Evolutionary conservation across 2,888 invertebrate genomes (phyloP).

Genomic region (Stenoptilia bipunctidactyla): DNA sequence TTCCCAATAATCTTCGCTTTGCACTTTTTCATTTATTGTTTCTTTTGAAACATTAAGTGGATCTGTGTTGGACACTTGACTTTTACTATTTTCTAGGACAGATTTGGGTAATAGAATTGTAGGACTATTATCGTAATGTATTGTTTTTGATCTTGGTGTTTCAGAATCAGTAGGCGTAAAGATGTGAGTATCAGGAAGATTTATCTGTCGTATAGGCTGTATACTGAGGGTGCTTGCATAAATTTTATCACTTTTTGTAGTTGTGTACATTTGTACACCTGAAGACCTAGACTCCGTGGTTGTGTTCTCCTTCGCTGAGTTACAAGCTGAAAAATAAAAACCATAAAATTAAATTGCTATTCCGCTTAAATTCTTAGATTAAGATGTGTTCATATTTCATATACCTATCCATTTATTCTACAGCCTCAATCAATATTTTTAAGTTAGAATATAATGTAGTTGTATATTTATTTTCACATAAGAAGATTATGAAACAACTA

Average conservation of each 20-base stretch:
- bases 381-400: no score
- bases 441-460: no score
- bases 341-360: no score
- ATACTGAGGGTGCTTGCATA: conserved; percentile 48
- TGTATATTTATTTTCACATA: no score
- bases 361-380: no score
- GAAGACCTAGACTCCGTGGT: conserved; percentile 30
- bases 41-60: neutral
- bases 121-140: conserved; percentile 48
- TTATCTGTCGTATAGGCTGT: conserved; percentile 58
- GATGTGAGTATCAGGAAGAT: conserved; percentile 62
- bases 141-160: conserved; percentile 63
- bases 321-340: conserved; percentile 46
- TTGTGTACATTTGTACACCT: conserved; percentile 41
- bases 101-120: conserved; percentile 35
- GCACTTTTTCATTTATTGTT: conserved; percentile 19
- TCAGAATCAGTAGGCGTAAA: conserved; percentile 66
- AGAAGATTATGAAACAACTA: no score
- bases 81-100: conserved; percentile 20
- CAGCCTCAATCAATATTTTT: no score
- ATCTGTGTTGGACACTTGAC: conserved; percentile 6
- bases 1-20: conserved; percentile 51
- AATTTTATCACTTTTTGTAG: conserved; percentile 42
- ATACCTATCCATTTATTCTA: no score
- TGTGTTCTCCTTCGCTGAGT: conserved; percentile 32